Conservation (phyloP, 2,113 vertebrate genomes). For the Danionella cerebrum region DNA sequence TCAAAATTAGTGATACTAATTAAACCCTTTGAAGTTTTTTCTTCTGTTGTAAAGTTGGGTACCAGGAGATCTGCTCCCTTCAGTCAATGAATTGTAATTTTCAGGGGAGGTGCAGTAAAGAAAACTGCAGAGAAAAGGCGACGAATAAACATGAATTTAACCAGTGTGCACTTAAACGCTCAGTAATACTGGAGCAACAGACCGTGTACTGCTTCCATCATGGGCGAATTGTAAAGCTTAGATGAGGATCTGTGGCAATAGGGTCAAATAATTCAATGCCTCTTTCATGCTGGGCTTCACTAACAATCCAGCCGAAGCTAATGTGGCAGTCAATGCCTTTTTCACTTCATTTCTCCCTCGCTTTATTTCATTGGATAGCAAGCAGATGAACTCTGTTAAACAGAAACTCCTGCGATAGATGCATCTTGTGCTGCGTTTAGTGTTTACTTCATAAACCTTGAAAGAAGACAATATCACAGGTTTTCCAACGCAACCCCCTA, state of each 20-base stretch:
- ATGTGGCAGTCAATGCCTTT: constrained; percentile 39
- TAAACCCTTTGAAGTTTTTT: too few species aligned
- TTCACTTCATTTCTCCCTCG: constrained; percentile 36
- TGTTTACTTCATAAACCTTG: neutral
- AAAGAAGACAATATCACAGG: neutral
- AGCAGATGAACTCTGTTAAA: constrained; percentile 29
- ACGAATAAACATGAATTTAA: constrained; percentile 18
- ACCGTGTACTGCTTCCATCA: constrained; percentile 21
- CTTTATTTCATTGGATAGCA: constrained; percentile 22
- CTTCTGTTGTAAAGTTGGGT: too few species aligned
- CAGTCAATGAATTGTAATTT: neutral
- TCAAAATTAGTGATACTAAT: too few species aligned
- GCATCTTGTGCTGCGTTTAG: constrained; percentile 5
- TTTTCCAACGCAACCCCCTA: neutral
- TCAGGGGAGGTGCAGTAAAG: neutral
- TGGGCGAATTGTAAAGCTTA: constrained; percentile 8
- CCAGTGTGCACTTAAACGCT: constrained; percentile 29
- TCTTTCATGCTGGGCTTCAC: constrained; percentile 31
- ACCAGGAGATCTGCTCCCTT: too few species aligned
- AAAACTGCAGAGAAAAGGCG: neutral
- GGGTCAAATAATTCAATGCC: constrained; percentile 32
- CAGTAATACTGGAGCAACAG: constrained; percentile 4
- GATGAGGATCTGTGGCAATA: constrained; percentile 19
- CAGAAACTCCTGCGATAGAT: constrained; percentile 11
- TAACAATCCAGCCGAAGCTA: constrained; percentile 42